phyloP scores from a whole-genome alignment of 1,140 invertebrate genomes.

The Armadillidium nasatum region DNA sequence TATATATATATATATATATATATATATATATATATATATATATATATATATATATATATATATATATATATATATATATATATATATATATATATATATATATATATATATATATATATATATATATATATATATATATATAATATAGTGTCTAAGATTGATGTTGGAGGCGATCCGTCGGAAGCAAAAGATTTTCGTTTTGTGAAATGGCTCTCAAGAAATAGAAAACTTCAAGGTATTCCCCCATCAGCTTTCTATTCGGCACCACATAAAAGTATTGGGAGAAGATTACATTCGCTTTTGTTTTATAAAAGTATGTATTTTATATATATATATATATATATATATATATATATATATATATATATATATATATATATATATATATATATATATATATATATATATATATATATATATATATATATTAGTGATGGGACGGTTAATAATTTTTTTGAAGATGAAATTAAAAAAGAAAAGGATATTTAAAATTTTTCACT shows the following conservation, averaged over 20 bases:
- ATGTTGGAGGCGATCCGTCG: slow-evolving; percentile 46
- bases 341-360: slow-evolving; percentile 14
- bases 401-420: too few relatives aligned
- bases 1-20: too few relatives aligned
- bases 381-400: too few relatives aligned
- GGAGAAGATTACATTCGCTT: slow-evolving; percentile 81
- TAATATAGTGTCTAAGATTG: slow-evolving; percentile 44
- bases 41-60: not conserved
- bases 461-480: too few relatives aligned
- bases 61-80: too few relatives aligned
- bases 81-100: too few relatives aligned
- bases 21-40: too few relatives aligned
- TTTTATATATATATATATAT: not conserved
- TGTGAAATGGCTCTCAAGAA: slow-evolving; percentile 90
- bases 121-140: not conserved
- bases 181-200: slow-evolving; percentile 79
- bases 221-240: slow-evolving; percentile 87
- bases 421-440: too few relatives aligned
- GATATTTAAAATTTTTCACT: too few relatives aligned
- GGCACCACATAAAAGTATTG: slow-evolving; percentile 71
- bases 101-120: too few relatives aligned
- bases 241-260: slow-evolving; percentile 92
- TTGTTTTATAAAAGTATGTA: slow-evolving; percentile 85
- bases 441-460: too few relatives aligned
- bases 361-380: too few relatives aligned